Evolutionary conservation across 2,888 invertebrate genomes (phyloP), one percentile per base, ranked within the genome.

Genomic region (Laspeyria flexula): DNA sequence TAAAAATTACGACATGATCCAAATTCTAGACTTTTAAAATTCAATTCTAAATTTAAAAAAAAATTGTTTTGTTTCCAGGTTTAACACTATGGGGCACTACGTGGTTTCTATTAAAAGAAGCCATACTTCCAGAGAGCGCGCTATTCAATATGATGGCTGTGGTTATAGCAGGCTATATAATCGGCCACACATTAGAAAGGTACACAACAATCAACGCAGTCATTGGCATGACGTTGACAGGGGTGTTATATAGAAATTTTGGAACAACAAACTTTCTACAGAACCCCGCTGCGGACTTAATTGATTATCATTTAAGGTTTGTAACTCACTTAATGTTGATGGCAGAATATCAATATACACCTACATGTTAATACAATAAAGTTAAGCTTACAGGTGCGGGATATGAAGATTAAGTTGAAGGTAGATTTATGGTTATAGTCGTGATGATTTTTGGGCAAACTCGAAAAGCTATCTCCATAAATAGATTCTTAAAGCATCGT

Each of bases 281-380:
- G 38, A 74, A 85, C 60, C 75, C 85, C 27, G 52, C 70, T 23
- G 89, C 89, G 38, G 73, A 90, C 60, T 51, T 67, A 35, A 79
- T 92, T 57, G 91, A 92, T 74, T 90, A 73, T 71, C 90, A 91
- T 79, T 83, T 92, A 65, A 88, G 91, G 92, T 92, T 73, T n/a
- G 54, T 50, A 43, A 47, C 40, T 33, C n/a, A 33, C 12, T 46
- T 23, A 21, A 37, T n/a, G n/a, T n/a, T 15, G 13, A 12, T 9
- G 45, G 18, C 39, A 37, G 53, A 46, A 29, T 34, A 38, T 34
- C 35, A 18, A 21, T 15, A 16, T 37, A 12, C 44, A 31, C 11
- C 39, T 21, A 3, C 21, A n/a, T n/a, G 21, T 21, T 21, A 21
- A 21, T n/a, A n/a, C n/a, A n/a, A 21, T 21, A 21, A 3, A 21